Conservation (phyloP, 2,797 vertebrate genomes). For the Anisognathus igniventris region DNA sequence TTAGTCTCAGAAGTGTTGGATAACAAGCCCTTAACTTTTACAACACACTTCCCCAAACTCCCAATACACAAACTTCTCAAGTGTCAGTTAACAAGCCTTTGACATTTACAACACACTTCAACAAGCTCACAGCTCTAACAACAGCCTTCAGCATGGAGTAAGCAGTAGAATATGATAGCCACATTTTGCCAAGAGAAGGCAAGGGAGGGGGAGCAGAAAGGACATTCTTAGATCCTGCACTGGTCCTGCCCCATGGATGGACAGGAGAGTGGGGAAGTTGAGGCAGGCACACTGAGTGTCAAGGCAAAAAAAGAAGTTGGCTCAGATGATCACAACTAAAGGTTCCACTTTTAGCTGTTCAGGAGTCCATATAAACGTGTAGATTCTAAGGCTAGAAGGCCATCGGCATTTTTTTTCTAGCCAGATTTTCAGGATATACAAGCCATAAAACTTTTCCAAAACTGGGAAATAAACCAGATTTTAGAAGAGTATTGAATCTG, state of each 20-base stretch:
- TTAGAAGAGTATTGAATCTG: background rate
- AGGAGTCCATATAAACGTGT: background rate
- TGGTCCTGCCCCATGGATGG: background rate
- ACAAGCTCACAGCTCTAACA: background rate
- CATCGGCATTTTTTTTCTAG: background rate
- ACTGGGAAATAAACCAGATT: background rate
- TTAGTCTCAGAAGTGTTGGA: background rate
- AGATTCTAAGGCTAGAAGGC: background rate
- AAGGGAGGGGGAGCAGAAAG: background rate
- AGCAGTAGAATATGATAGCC: background rate
- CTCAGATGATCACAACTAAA: background rate
- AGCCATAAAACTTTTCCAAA: background rate
- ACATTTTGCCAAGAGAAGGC: background rate
- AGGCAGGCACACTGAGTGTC: background rate
- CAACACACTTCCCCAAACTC: background rate
- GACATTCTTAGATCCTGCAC: rapidly evolving
- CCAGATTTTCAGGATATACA: background rate
- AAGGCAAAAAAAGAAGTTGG: background rate
- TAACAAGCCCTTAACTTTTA: background rate
- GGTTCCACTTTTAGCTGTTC: background rate
- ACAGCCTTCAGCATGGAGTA: background rate
- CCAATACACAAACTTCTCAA: background rate
- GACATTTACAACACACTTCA: background rate
- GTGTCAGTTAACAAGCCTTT: background rate
- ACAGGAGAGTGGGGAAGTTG: background rate